Evolutionary conservation across 2,888 invertebrate species (phyloP).

Genomic region (Ormyrus rosae): DNA sequence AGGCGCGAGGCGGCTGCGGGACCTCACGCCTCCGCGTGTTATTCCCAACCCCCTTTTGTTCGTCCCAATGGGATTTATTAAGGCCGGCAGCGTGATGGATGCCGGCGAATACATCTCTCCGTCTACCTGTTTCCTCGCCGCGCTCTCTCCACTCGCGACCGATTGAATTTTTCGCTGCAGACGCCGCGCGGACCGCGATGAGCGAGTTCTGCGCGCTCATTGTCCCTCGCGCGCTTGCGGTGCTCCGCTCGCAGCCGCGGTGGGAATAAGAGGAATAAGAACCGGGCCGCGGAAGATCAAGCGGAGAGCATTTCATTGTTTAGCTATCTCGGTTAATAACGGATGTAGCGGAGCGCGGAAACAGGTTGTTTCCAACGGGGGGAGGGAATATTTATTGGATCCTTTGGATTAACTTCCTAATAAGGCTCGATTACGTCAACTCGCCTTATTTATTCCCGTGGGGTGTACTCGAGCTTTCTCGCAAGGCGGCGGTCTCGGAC

Average conservation of each 20-base stretch:
- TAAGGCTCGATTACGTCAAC: too few species aligned
- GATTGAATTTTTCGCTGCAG: slow-evolving; percentile 34
- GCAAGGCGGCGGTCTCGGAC: too few species aligned
- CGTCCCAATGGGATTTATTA: slow-evolving; percentile 47
- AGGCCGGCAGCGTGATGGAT: slow-evolving; percentile 41
- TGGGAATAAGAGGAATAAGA: too few species aligned
- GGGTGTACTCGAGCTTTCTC: too few species aligned
- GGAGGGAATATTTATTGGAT: too few species aligned
- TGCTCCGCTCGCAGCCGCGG: background rate
- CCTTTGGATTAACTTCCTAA: too few species aligned
- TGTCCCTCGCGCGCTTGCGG: background rate
- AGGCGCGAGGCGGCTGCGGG: background rate
- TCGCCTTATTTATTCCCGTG: too few species aligned
- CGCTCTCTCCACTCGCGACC: background rate
- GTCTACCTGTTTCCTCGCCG: background rate
- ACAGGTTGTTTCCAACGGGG: slow-evolving; percentile 4
- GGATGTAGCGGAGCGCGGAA: background rate
- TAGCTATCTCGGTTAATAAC: slow-evolving; percentile 13
- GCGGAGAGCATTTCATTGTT: too few species aligned
- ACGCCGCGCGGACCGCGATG: background rate
- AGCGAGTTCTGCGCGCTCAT: background rate
- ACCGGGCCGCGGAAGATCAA: too few species aligned
- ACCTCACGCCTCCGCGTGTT: slow-evolving; percentile 6
- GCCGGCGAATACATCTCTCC: background rate
- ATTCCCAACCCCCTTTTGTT: slow-evolving; percentile 8